Percentiles rank a stretch among this genome's conserved stretches.
Evolutionary conservation across 2,888 invertebrate species (phyloP).

Genomic region (Endomychus coccineus): DNA sequence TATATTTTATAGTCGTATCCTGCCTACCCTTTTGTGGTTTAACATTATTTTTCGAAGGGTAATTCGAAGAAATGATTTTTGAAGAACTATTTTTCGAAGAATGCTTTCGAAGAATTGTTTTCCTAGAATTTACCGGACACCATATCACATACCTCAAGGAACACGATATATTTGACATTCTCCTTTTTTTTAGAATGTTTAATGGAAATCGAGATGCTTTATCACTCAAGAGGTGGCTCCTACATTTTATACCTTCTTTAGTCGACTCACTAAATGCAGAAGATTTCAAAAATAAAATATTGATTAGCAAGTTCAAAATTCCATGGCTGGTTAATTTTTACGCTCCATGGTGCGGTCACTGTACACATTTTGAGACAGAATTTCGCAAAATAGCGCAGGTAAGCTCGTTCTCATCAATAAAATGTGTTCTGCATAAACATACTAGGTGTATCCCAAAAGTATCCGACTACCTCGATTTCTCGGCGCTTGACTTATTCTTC

Average conservation of each 20-base stretch:
- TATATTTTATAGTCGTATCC: no score
- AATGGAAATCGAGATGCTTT: slow-evolving; percentile 56
- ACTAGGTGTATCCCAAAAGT: no score
- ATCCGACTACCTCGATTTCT: no score
- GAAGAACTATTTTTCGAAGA: no score
- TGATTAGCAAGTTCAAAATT: slow-evolving; percentile 39
- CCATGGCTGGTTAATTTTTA: slow-evolving; percentile 61
- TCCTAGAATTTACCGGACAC: no score
- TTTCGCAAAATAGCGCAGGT: slow-evolving; percentile 60
- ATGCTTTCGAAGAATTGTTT: no score
- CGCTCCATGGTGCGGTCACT: slow-evolving; percentile 60
- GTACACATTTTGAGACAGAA: slow-evolving; percentile 59
- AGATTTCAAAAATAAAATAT: slow-evolving; percentile 45
- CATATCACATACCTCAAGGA: no score
- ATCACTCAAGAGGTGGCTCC: slow-evolving; percentile 57
- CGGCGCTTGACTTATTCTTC: no score
- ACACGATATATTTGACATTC: no score
- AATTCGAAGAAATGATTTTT: no score
- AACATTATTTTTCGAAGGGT: no score
- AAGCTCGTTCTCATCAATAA: slow-evolving; percentile 16
- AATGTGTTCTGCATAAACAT: background rate
- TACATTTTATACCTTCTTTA: slow-evolving; percentile 53
- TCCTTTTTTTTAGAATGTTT: slow-evolving; percentile 44
- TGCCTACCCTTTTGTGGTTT: no score
- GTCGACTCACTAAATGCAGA: slow-evolving; percentile 44